phyloP scores from a whole-genome alignment of 1,140 invertebrate genomes.

The Drosophila saltans region DNA sequence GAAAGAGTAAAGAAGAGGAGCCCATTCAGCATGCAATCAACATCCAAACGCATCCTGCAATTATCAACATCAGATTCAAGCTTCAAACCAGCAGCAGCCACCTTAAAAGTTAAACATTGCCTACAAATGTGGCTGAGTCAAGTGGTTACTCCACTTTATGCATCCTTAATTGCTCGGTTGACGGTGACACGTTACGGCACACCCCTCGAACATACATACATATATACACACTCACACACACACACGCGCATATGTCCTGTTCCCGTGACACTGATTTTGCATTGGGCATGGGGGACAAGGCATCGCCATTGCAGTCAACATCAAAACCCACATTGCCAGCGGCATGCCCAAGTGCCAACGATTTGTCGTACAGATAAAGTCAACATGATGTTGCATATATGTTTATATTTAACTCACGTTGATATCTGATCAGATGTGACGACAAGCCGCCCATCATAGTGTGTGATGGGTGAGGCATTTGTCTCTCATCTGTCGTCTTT shows the following conservation, averaged over 20 bases:
- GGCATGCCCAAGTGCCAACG: conserved; percentile 57
- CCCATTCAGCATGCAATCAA: conserved; percentile 72
- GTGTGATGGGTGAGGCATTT: background rate
- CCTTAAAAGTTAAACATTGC: conserved; percentile 39
- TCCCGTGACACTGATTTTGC: conserved; percentile 79
- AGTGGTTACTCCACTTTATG: conserved; percentile 78
- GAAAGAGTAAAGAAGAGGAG: background rate
- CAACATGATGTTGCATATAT: conserved; percentile 53
- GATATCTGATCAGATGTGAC: conserved; percentile 19
- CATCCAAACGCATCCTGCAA: conserved; percentile 76
- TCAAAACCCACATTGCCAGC: conserved; percentile 37
- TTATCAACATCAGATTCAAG: conserved; percentile 68
- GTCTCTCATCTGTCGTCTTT: background rate
- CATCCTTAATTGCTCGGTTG: conserved; percentile 74
- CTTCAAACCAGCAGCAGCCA: conserved; percentile 32
- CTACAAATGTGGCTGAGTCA: conserved; percentile 47
- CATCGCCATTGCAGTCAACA: conserved; percentile 16
- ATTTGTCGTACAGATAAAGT: conserved; percentile 59
- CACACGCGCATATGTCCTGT: conserved; percentile 53
- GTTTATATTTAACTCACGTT: conserved; percentile 38
- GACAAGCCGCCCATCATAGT: background rate
- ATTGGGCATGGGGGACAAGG: conserved; percentile 26
- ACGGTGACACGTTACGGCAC: conserved; percentile 34
- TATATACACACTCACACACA: background rate
- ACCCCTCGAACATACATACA: background rate